Base-by-base conservation (phyloP, 2,888 invertebrate species). In the Acrobasis consociella region DNA sequence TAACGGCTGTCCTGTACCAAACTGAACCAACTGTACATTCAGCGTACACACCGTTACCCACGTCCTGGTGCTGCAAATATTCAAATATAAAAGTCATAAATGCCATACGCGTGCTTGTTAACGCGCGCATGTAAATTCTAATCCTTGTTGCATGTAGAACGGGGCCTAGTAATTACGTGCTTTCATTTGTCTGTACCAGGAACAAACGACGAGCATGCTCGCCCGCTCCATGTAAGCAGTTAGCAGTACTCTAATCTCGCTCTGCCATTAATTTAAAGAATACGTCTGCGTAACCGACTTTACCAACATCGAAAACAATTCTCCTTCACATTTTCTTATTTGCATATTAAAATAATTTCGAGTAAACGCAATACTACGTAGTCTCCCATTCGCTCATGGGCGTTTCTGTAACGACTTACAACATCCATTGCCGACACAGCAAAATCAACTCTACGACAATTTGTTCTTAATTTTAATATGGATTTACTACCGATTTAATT, bases 311-410 rank as follows among this genome's bases (percentile, higher is more conserved):
- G 85, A 89, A 89, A 82, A 89, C 87, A 91, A 89, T 91, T 86
- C 90, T 85, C 84, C 86, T 89, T 86, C 88, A 91, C 91, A 91
- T 91, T 87, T 91, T 89, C 90, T 89, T 91, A 92, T 92, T 92
- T 91, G 90, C 91, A 91, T 91, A 91, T 91, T 91, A 92, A 92
- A 92, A 91, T 92, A 89, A 92, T 92, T 91, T 92, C 89, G 80
- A 91, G 88, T 88, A 85, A 91, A 87, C 90, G 89, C 89, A 88
- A 88, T 91, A 91, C 87, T 91, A 91, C 87, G 87, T 87, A 86
- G 84, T 89, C 83, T 86, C 86, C 86, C 76, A 82, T 79, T 79
- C 80, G 75, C 76, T 72, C 70, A 67, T 58, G 67, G 60, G 64
- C 67, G 71, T 70, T 75, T 77, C 76, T 66, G 67, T 77, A 85